Conservation (phyloP, 2,888 invertebrate species). For the Nysson spinosus region DNA sequence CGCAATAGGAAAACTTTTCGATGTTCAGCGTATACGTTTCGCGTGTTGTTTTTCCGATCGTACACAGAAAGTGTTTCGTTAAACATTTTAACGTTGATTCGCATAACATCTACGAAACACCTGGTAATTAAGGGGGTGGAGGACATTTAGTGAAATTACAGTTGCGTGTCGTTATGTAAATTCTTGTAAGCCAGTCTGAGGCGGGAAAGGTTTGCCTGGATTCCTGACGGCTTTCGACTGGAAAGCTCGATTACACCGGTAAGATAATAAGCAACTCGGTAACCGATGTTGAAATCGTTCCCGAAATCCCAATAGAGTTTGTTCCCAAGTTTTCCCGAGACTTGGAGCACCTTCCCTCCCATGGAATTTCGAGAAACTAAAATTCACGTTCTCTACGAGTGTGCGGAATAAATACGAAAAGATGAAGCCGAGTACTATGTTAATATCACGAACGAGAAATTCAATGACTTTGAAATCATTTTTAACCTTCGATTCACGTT, state of each 20-base stretch:
- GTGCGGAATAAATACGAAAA: too few species aligned
- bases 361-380: background rate
- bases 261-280: slow-evolving; percentile 48
- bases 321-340: slow-evolving; percentile 28
- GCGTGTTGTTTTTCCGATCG: too few species aligned
- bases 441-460: too few species aligned
- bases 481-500: background rate
- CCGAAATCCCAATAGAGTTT: slow-evolving; percentile 44
- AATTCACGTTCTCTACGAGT: too few species aligned
- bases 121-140: slow-evolving; percentile 25
- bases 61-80: too few species aligned
- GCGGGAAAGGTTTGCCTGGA: background rate
- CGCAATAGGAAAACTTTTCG: too few species aligned
- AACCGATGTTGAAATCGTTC: slow-evolving; percentile 33
- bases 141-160: slow-evolving; percentile 7
- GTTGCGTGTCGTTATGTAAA: slow-evolving; percentile 30
- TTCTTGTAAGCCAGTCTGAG: slow-evolving; percentile 16
- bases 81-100: too few species aligned
- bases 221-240: slow-evolving; percentile 16
- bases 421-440: too few species aligned
- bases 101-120: too few species aligned
- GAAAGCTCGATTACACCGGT: slow-evolving; percentile 32
- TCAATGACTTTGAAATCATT: too few species aligned
- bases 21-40: too few species aligned
- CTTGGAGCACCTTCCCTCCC: background rate